Evolutionary conservation across 2,797 vertebrate genomes (phyloP), one percentile per base, ranked within the genome.

Genomic region (Podargus strigoides): DNA sequence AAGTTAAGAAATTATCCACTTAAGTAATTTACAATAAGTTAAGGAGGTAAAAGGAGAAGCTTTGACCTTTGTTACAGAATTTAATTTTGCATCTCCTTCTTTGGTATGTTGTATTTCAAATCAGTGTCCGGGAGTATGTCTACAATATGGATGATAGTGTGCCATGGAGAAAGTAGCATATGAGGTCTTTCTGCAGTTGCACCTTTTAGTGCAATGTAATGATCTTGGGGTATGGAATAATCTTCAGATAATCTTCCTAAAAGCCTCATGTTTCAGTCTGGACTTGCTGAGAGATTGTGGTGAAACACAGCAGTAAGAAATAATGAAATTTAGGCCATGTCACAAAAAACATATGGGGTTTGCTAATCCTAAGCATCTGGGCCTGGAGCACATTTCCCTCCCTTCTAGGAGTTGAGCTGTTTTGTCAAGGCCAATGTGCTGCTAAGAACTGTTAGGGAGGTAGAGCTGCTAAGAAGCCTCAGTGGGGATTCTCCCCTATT

Each of bases 391-490:
- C 1, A 1, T 56, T 81, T 66, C 23, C 6, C 7, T 77, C 22
- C 34, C 21, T 68, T 49, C 28, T 21, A 28, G 49, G 41, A 83
- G n/a, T 1, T 50, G 26, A 49, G 50, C 32, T 53, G n/a, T 19
- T 75, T 55, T 44, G 69, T 88, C 14, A 44, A 56, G 72, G 72
- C 41, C 46, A 56, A 39, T 0, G 1, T 64, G 41, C 62, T 79
- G 22, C 0, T 55, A 59, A 62, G 55, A 52, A 15, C 10, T 16
- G 7, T 53, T n/a, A 37, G 0, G 0, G 12, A 64, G 78, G 21
- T 81, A 27, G 14, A 49, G 66, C 66, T 85, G 24, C 37, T 47
- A 56, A 88, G 42, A 80, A 60, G 55, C 28, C 55, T 83, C 18
- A 28, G 17, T 59, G 32, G 15, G 41, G 12, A 3, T 44, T 68